Evolutionary conservation across 2,888 invertebrate species (phyloP).

Genomic region (Acanthococcus lagerstroemiae): DNA sequence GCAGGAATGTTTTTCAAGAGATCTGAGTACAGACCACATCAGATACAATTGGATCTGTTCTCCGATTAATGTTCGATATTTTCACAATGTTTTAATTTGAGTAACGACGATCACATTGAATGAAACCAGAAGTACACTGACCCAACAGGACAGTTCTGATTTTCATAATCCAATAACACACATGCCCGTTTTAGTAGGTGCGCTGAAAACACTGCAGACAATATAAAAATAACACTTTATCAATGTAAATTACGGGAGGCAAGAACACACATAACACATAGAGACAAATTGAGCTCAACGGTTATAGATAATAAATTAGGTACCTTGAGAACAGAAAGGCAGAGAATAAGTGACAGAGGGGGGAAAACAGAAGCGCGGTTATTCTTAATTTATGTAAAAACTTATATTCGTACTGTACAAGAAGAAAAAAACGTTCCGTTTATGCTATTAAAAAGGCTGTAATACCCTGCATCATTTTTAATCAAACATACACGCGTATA

Average conservation of each 20-base stretch:
- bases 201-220: too few species aligned
- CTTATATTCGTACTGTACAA: constrained; percentile 25
- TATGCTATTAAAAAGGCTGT: constrained; percentile 17
- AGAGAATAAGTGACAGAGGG: not conserved
- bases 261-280: not conserved
- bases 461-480: constrained; percentile 25
- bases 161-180: too few species aligned
- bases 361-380: too few species aligned
- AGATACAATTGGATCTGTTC: too few species aligned
- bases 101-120: too few species aligned
- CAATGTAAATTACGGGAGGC: not conserved
- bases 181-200: too few species aligned
- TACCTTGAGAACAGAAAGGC: not conserved
- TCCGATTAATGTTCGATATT: too few species aligned
- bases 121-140: too few species aligned
- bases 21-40: too few species aligned
- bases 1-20: too few species aligned
- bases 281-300: not conserved
- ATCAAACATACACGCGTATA: not conserved
- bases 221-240: not conserved
- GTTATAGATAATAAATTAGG: not conserved
- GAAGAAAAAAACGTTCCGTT: constrained; percentile 11
- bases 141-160: too few species aligned
- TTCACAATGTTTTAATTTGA: too few species aligned
- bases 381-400: constrained; percentile 8